phyloP scores from a whole-genome alignment of 2,888 invertebrate genomes.

The Candidula unifasciata region DNA sequence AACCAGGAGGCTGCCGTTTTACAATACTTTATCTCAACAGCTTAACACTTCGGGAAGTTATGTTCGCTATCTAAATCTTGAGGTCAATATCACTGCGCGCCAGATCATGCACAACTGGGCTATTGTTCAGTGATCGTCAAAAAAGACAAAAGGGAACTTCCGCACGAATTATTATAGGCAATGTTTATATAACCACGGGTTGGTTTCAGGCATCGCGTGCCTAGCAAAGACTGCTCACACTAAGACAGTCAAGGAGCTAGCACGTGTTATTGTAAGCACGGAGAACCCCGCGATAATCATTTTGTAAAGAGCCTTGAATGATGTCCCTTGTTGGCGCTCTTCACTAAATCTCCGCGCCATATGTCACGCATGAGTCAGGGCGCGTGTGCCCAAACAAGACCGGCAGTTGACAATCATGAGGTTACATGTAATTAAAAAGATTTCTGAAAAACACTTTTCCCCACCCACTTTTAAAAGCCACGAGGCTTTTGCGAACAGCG shows the following conservation, averaged over 20 bases:
- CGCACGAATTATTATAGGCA: constrained; percentile 18
- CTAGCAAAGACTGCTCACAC: constrained; percentile 9
- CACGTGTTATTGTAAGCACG: constrained; percentile 34
- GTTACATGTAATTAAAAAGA: constrained; percentile 36
- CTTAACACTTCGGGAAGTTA: neutral
- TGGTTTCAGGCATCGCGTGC: constrained; percentile 33
- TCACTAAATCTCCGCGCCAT: constrained; percentile 24
- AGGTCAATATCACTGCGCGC: constrained; percentile 11
- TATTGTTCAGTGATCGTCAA: neutral
- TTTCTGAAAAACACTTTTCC: constrained; percentile 20
- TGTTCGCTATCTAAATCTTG: neutral
- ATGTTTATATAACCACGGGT: constrained; percentile 30
- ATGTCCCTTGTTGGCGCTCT: constrained; percentile 29
- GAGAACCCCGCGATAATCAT: constrained; percentile 31
- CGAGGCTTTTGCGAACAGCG: neutral
- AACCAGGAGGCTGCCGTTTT: neutral
- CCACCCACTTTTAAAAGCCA: neutral
- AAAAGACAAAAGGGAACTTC: constrained; percentile 1
- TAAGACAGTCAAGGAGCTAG: neutral
- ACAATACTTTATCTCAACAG: neutral
- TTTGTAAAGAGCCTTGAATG: constrained; percentile 41
- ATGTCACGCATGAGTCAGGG: constrained; percentile 31
- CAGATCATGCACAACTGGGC: neutral
- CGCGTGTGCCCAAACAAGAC: constrained; percentile 15
- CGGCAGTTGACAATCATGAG: neutral